Base-by-base conservation (phyloP, 2,888 invertebrate genomes). In the Timema cristinae region DNA sequence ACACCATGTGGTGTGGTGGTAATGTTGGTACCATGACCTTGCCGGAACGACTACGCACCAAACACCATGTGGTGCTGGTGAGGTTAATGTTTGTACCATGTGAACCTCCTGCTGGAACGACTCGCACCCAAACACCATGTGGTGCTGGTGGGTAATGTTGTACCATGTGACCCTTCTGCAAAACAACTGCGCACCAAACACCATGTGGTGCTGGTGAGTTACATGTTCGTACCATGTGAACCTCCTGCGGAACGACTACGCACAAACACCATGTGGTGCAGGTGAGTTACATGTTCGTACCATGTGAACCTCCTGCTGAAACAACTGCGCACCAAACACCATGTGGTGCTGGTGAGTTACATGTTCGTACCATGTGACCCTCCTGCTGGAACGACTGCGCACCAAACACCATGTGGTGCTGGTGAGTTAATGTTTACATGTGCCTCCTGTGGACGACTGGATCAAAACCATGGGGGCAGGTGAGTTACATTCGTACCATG, bases 311-410 rank as follows among this genome's bases (percentile, higher is more conserved):
- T 32, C 32, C 32, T 32, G 32, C 32, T 32, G 32, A 4, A 32
- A 32, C 32, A n/a, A n/a, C n/a, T n/a, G n/a, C n/a, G n/a, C n/a
- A 32, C 32, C 32, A 32, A 32, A 4, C 32, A 32, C 32, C 32
- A 32, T 32, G 32, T 32, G 32, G 32, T 32, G 32, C 32, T 2
- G 32, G 32, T 32, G 4, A 4, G 32, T 32, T 2, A 98, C 97
- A 0, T 99, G 99, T 80, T 99, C 98, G 98, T 99, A 98, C 80
- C 91, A 91, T 73, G 88, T 97, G 87, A 92, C 69, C 90, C n/a
- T n/a, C 90, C 82, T 99, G 13, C 94, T 96, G 0, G 84, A 88
- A 7, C 84, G 86, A 71, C 84, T 94, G 66, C 82, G 78, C 8
- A 78, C 4, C 32, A 32, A 32, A 32, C n/a, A 89, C 78, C 95